A percentile compares a stretch with the other conserved stretches of the same genome.
phyloP scores from a whole-genome alignment of 2,113 vertebrate genomes.

The Phrynocephalus versicolor region DNA sequence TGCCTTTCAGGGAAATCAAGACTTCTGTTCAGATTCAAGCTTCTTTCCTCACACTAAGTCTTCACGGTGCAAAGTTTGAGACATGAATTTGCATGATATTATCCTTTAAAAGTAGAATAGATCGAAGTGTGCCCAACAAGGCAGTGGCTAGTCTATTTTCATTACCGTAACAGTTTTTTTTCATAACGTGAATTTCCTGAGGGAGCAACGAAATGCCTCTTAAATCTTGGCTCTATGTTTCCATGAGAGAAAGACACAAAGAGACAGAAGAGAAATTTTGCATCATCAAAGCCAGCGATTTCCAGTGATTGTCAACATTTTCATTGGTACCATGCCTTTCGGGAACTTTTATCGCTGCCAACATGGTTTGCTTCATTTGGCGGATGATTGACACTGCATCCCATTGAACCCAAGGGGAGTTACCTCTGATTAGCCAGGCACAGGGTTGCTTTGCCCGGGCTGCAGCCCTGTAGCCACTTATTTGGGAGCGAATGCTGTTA shows the following conservation, averaged over 20 bases:
- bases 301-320: slow-evolving; percentile 50
- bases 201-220: slow-evolving; percentile 33
- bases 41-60: slow-evolving; percentile 54
- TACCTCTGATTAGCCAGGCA: neutral
- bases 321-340: slow-evolving; percentile 51
- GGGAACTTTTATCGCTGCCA: slow-evolving; percentile 52
- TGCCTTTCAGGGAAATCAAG: slow-evolving; percentile 33
- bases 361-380: slow-evolving; percentile 63
- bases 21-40: slow-evolving; percentile 59
- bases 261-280: slow-evolving; percentile 26
- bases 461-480: neutral
- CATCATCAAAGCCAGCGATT: slow-evolving; percentile 50
- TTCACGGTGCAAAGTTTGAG: slow-evolving; percentile 62
- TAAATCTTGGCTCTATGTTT: slow-evolving; percentile 41
- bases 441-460: neutral
- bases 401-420: neutral
- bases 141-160: slow-evolving; percentile 54
- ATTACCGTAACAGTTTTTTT: slow-evolving; percentile 45
- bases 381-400: slow-evolving; percentile 62
- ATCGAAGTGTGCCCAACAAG: slow-evolving; percentile 64
- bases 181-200: slow-evolving; percentile 35
- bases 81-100: slow-evolving; percentile 70
- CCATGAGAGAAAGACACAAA: slow-evolving; percentile 49
- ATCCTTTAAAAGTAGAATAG: slow-evolving; percentile 64
- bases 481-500: neutral